phyloP scores from a whole-genome alignment of 1,140 invertebrate species.

The Chironomus striatipennis region DNA sequence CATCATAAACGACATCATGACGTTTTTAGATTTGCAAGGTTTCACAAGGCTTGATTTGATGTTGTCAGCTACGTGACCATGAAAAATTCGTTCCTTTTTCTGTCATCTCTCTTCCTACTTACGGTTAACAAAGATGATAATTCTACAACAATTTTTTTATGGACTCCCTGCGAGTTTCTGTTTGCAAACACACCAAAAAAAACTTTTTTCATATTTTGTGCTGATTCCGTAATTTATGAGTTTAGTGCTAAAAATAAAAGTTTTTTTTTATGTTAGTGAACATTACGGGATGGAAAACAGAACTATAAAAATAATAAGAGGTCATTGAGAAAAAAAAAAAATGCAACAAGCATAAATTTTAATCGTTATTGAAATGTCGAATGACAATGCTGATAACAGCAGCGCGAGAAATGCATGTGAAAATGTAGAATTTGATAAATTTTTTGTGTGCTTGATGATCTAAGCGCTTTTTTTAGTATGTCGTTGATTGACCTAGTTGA shows the following conservation, averaged over 20 bases:
- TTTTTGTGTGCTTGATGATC: too few species aligned
- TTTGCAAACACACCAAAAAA: background rate
- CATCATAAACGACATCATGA: slow-evolving; percentile 1
- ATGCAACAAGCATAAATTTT: slow-evolving; percentile 14
- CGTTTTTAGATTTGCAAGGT: slow-evolving; percentile 6
- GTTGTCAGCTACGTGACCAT: background rate
- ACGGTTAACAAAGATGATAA: background rate
- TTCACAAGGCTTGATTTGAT: slow-evolving; percentile 2
- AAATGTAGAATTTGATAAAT: too few species aligned
- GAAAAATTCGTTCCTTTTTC: background rate
- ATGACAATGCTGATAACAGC: background rate
- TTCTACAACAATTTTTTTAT: background rate
- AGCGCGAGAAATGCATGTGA: too few species aligned
- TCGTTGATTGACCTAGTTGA: too few species aligned
- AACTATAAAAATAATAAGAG: background rate
- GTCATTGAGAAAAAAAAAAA: background rate
- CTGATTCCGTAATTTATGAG: background rate
- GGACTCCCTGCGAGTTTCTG: background rate
- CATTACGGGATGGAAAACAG: too few species aligned
- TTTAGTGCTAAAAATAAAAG: background rate
- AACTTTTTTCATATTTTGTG: background rate
- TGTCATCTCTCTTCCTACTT: background rate
- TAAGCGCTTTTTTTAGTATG: too few species aligned
- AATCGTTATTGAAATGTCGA: slow-evolving; percentile 13
- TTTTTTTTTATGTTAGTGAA: too few species aligned